Conservation (phyloP, 2,888 invertebrate genomes). For the Hirudinaria manillensis region DNA sequence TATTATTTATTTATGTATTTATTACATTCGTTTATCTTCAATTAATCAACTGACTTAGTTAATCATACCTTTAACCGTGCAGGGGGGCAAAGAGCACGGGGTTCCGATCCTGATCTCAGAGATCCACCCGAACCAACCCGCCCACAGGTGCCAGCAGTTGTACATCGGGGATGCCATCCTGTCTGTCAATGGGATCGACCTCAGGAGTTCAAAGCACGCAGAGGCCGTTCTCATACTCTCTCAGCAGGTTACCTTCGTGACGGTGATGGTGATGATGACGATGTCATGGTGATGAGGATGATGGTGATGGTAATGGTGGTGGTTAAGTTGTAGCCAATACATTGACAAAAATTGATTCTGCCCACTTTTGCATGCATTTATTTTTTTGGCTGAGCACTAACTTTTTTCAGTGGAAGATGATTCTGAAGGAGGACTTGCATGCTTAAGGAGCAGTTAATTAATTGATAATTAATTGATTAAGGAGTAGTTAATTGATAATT, state of each 20-base stretch:
- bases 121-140: conserved; percentile 70
- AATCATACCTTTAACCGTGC: conserved; percentile 24
- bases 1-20: conserved; percentile 10
- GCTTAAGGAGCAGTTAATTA: no score
- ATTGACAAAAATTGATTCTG: no score
- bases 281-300: not conserved
- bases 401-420: no score
- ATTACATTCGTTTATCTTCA: not conserved
- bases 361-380: no score
- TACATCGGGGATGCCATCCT: conserved; percentile 80
- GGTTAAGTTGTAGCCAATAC: not conserved
- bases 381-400: no score
- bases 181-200: conserved; percentile 71
- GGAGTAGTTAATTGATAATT: no score
- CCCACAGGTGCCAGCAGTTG: conserved; percentile 67
- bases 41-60: not conserved
- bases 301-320: no score
- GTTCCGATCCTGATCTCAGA: conserved; percentile 79
- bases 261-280: conserved; percentile 12
- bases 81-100: conserved; percentile 81
- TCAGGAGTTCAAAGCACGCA: conserved; percentile 71
- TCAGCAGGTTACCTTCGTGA: conserved; percentile 60
- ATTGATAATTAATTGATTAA: no score
- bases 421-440: no score
- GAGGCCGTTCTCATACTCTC: conserved; percentile 75